Evolutionary conservation across 1,140 invertebrate species (phyloP).

Genomic region (Lutraria rhynchaena): DNA sequence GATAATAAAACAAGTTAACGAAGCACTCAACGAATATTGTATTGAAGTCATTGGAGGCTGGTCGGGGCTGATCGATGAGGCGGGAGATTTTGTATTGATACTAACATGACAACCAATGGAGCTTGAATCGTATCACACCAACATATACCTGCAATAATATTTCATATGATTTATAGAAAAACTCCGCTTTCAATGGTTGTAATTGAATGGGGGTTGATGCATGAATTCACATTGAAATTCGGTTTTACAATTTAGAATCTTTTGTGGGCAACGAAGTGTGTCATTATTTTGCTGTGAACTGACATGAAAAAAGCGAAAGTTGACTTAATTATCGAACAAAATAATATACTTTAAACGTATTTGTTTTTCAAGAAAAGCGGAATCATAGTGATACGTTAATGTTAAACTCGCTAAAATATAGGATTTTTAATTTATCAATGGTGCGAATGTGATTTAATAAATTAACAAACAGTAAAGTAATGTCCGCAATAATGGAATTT

Average conservation of each 20-base stretch:
- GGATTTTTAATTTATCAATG: too few species aligned
- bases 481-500: conserved; percentile 49
- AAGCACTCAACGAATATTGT: too few species aligned
- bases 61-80: conserved; percentile 42
- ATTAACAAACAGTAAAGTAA: too few species aligned
- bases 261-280: conserved; percentile 44
- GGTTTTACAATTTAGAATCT: conserved; percentile 29
- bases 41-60: conserved; percentile 22
- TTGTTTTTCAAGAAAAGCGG: too few species aligned
- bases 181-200: conserved; percentile 36
- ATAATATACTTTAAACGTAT: too few species aligned
- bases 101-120: conserved; percentile 42
- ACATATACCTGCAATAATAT: conserved; percentile 51
- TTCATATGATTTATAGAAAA: conserved; percentile 59
- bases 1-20: too few species aligned
- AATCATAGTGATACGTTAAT: too few species aligned
- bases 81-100: conserved; percentile 36
- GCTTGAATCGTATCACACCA: conserved; percentile 26
- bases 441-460: too few species aligned
- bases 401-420: too few species aligned
- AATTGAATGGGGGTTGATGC: conserved; percentile 42
- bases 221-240: conserved; percentile 38
- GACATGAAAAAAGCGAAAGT: conserved; percentile 14
- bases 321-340: neutral
- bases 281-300: conserved; percentile 42